Percentiles rank a stretch among this genome's conserved stretches.
These are phyloP conservation scores for Coremacera marginata DNA, from an alignment of 2,888 invertebrate genomes.

Conservation along the genomic window DNA sequence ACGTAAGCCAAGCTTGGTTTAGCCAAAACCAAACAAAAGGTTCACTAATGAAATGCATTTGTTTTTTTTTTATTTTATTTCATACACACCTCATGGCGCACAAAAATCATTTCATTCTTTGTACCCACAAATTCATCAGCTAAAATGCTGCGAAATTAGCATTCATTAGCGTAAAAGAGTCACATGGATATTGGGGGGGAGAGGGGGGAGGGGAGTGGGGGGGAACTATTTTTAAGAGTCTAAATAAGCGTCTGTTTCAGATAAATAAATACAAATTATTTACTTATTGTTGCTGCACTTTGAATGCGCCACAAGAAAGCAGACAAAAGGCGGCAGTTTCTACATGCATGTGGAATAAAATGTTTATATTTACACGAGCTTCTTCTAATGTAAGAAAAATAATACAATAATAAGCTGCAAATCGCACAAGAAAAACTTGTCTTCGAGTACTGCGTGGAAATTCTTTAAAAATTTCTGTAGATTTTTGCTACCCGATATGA, in stretches of 20 bases:
- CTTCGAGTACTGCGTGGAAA: neutral
- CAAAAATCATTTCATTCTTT: too few species aligned
- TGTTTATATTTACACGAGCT: too few species aligned
- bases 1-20: neutral
- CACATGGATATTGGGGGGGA: neutral
- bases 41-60: conserved; percentile 12
- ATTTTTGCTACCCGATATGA: conserved; percentile 6
- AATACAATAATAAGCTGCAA: neutral
- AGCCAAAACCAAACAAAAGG: neutral
- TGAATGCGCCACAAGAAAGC: neutral
- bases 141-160: conserved; percentile 28
- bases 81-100: neutral
- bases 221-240: neutral
- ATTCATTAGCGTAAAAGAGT: conserved; percentile 28
- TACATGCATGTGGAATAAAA: too few species aligned
- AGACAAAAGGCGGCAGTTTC: too few species aligned
- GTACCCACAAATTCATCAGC: neutral
- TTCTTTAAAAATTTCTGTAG: neutral
- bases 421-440: neutral
- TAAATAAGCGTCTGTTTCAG: neutral
- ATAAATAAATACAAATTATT: conserved; percentile 7
- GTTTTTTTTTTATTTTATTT: neutral
- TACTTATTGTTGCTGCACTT: neutral
- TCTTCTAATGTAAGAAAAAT: too few species aligned
- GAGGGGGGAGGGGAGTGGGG: too few species aligned